Conservation (phyloP, 2,113 vertebrate genomes). For the Benitochromis conjunctus region DNA sequence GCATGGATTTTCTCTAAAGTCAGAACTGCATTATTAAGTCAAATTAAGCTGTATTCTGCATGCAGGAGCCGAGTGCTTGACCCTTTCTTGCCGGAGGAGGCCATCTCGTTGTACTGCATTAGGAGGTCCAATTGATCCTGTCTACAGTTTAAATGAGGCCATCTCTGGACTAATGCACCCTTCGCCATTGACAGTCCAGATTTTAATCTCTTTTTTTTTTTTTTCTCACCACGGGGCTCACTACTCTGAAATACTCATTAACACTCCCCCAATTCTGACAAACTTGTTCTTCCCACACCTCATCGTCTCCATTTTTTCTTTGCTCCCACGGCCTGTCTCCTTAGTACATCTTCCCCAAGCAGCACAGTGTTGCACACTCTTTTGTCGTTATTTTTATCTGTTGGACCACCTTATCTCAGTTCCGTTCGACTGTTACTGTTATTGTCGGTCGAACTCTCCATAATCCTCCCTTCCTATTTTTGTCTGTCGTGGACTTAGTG, state of each 20-base stretch:
- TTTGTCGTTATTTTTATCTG: slow-evolving; percentile 4
- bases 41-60: slow-evolving; percentile 46
- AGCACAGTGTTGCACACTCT: background rate
- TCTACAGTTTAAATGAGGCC: slow-evolving; percentile 49
- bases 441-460: background rate
- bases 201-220: background rate
- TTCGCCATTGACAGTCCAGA: background rate
- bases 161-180: slow-evolving; percentile 38
- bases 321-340: background rate
- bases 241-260: slow-evolving; percentile 34
- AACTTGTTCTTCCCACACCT: background rate
- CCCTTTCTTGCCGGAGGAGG: slow-evolving; percentile 26
- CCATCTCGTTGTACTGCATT: slow-evolving; percentile 43
- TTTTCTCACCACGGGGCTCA: background rate
- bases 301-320: background rate
- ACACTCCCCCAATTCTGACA: background rate
- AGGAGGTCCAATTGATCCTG: slow-evolving; percentile 48
- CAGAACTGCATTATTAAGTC: slow-evolving; percentile 40
- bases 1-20: slow-evolving; percentile 21
- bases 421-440: background rate
- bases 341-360: background rate
- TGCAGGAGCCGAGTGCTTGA: slow-evolving; percentile 46
- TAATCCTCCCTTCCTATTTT: slow-evolving; percentile 35
- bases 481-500: background rate
- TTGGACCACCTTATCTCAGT: slow-evolving; percentile 5